These are phyloP conservation scores for Paramormyrops hopkinsi DNA, from an alignment of 2,797 vertebrate genomes.

Conservation along the genomic window DNA sequence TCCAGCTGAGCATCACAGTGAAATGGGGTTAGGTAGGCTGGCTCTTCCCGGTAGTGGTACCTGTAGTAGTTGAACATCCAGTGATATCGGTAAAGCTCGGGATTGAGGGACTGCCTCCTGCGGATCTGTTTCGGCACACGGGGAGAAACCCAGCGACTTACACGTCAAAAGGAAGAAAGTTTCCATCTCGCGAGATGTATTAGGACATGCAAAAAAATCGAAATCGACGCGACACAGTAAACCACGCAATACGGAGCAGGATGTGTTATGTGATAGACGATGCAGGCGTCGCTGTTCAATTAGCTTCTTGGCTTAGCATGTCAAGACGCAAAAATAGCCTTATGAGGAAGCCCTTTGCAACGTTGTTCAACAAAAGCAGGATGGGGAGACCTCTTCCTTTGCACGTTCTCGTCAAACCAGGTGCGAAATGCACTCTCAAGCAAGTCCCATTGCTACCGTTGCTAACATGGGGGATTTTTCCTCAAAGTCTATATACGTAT, in stretches of 20 bases:
- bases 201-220: background rate
- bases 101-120: slow-evolving; percentile 21
- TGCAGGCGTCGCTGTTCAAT: background rate
- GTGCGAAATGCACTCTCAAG: background rate
- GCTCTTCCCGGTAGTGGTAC: slow-evolving; percentile 23
- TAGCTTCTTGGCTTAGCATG: background rate
- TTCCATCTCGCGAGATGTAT: background rate
- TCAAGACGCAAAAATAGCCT: background rate
- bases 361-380: background rate
- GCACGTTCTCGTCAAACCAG: background rate
- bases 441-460: background rate
- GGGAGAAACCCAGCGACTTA: background rate
- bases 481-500: background rate
- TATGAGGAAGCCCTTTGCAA: background rate
- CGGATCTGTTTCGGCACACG: slow-evolving; percentile 47
- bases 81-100: slow-evolving; percentile 20
- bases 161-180: background rate
- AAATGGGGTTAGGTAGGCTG: slow-evolving; percentile 75
- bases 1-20: slow-evolving; percentile 84
- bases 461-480: background rate
- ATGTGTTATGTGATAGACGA: background rate
- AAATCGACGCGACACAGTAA: background rate
- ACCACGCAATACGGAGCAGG: background rate
- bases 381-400: background rate
- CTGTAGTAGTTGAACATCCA: slow-evolving; percentile 27